Conservation (phyloP, 2,888 invertebrate species). For the Camponotus fellah region DNA sequence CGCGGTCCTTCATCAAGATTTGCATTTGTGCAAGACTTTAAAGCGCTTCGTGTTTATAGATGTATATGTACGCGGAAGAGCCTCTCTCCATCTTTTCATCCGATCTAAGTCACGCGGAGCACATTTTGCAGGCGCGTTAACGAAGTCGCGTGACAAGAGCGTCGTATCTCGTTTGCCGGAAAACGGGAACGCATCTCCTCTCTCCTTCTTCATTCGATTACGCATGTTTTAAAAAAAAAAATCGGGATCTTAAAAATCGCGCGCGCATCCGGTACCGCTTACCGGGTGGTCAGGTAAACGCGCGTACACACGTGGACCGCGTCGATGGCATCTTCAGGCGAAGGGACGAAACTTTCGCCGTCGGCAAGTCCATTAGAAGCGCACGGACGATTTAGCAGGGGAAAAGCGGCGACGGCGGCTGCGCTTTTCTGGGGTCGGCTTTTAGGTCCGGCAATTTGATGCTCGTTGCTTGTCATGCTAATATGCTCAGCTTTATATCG, state of each 20-base stretch:
- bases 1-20: conserved; percentile 36
- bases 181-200: not conserved
- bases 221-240: not conserved
- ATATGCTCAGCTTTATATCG: conserved; percentile 80
- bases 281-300: conserved; percentile 11
- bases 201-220: not conserved
- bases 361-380: conserved; percentile 83
- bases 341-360: conserved; percentile 81
- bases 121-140: conserved; percentile 40
- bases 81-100: conserved; percentile 40
- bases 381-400: conserved; percentile 84
- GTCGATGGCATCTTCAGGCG: conserved; percentile 10
- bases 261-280: conserved; percentile 6
- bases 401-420: conserved; percentile 42
- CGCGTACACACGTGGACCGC: conserved; percentile 1
- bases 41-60: conserved; percentile 32
- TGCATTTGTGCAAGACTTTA: conserved; percentile 48
- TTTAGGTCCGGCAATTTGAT: conserved; percentile 84
- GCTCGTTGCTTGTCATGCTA: conserved; percentile 84
- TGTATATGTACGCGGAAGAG: not conserved
- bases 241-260: conserved; percentile 9
- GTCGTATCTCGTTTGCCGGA: not conserved
- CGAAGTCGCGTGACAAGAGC: conserved; percentile 25
- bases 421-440: conserved; percentile 74
- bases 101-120: conserved; percentile 38